Evolutionary conservation across 2,113 vertebrate species (phyloP), one percentile per base, ranked within the genome.

Genomic region (Arenaria interpres): DNA sequence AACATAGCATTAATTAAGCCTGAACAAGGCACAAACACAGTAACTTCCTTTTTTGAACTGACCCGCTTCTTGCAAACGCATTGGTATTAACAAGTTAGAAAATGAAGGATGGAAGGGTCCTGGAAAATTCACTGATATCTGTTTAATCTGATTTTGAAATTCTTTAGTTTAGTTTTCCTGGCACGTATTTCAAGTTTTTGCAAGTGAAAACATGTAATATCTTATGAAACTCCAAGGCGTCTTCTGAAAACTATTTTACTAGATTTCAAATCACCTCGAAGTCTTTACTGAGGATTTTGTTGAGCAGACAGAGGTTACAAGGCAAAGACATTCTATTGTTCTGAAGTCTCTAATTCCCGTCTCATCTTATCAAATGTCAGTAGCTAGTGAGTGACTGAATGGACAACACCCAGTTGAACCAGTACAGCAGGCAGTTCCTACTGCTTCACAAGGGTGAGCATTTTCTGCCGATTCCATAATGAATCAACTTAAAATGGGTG

Each of bases 101-200:
- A 81, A 74, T 10, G n/a, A 83, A 81, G 45, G 51, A 87, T 71
- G 43, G 81, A 80, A 68, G 22, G 64, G 9, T 64, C 27, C 39
- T 76, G 86, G 83, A 91, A 95, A 96, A 97, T 41, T 82, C 12
- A 12, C 30, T 78, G 68, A 10, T 84, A 92, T 87, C 76, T 90
- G 66, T 90, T 92, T 87, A 81, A 94, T 81, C 68, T 89, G 56
- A 88, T 77, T 95, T 95, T 74, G 15, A 89, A 86, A 20, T 56
- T 66, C 45, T 85, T 90, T 82, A 72, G 76, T 93, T 90, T 39
- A n/a, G 16, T 78, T 96, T 91, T 95, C 72, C 72, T 93, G 88
- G 86, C 68, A 93, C 19, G 32, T n/a, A 35, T 62, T 73, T 86
- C 43, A 81, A 35, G 7, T 53, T 84, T 93, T 75, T 76, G 7